Evolutionary conservation across 2,888 invertebrate genomes (phyloP).

Genomic region (Dichetophora obliterata): DNA sequence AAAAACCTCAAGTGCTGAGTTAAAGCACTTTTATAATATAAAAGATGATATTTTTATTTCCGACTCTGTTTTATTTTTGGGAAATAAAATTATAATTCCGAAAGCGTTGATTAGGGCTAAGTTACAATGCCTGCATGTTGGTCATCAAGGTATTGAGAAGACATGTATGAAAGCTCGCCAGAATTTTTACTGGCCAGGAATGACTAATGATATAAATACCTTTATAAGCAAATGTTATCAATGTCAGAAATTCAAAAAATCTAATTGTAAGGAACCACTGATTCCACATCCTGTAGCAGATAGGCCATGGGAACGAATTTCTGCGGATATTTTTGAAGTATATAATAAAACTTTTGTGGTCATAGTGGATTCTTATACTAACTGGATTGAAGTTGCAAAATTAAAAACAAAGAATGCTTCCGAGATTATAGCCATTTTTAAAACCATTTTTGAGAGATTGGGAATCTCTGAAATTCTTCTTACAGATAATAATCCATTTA

Average conservation of each 20-base stretch:
- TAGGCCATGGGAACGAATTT: no score
- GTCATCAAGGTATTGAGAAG: no score
- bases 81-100: not conserved
- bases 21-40: not conserved
- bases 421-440: not conserved
- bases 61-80: not conserved
- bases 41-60: not conserved
- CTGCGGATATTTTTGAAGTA: no score
- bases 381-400: not conserved
- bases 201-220: no score
- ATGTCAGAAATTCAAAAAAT: no score
- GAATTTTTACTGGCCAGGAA: no score
- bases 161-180: no score
- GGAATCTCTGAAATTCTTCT: not conserved
- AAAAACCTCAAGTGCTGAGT: not conserved
- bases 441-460: not conserved
- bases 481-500: not conserved
- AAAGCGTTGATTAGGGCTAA: not conserved
- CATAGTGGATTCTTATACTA: not conserved
- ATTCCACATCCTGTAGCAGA: no score
- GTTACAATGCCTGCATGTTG: not conserved
- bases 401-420: not conserved
- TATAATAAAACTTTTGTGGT: no score
- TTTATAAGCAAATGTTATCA: no score
- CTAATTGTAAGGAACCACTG: no score